A percentile compares a stretch with the other conserved stretches of the same genome.
Evolutionary conservation across 2,797 vertebrate species (phyloP).

Genomic region (Cottoperca gobio): DNA sequence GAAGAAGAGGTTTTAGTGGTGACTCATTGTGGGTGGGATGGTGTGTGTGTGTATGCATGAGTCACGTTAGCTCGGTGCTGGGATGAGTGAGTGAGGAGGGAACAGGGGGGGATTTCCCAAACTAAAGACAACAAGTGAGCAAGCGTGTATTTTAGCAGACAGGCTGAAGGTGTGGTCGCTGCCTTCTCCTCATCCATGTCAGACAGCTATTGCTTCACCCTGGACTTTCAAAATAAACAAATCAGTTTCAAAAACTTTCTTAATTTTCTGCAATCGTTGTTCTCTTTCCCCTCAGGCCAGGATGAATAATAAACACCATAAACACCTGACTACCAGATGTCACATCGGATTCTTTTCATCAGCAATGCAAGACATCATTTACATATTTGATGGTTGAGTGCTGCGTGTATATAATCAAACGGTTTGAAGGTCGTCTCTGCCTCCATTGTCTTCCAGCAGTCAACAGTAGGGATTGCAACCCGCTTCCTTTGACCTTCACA

Average conservation of each 20-base stretch:
- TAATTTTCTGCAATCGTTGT: neutral
- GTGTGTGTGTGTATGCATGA: slow-evolving; percentile 19
- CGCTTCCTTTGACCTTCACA: slow-evolving; percentile 20
- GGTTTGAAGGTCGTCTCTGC: neutral
- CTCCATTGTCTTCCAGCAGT: slow-evolving; percentile 6
- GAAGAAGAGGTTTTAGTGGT: slow-evolving; percentile 47
- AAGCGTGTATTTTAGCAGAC: slow-evolving; percentile 29
- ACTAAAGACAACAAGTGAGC: slow-evolving; percentile 16
- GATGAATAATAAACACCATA: neutral
- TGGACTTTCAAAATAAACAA: slow-evolving; percentile 1
- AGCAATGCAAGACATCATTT: neutral
- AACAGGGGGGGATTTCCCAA: slow-evolving; percentile 56
- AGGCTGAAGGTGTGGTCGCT: slow-evolving; percentile 23
- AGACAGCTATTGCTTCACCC: neutral
- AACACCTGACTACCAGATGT: neutral
- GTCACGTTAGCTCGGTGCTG: slow-evolving; percentile 44
- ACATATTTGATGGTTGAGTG: slow-evolving; percentile 4
- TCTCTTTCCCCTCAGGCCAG: neutral
- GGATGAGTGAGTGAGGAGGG: neutral
- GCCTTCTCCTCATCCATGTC: neutral
- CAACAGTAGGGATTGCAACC: neutral
- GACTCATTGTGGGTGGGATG: slow-evolving; percentile 66
- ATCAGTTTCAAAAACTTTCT: neutral
- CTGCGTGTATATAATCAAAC: neutral
- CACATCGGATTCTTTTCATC: neutral